Evolutionary conservation across 1,140 invertebrate genomes (phyloP).

Genomic region (Mylabris phalerata): DNA sequence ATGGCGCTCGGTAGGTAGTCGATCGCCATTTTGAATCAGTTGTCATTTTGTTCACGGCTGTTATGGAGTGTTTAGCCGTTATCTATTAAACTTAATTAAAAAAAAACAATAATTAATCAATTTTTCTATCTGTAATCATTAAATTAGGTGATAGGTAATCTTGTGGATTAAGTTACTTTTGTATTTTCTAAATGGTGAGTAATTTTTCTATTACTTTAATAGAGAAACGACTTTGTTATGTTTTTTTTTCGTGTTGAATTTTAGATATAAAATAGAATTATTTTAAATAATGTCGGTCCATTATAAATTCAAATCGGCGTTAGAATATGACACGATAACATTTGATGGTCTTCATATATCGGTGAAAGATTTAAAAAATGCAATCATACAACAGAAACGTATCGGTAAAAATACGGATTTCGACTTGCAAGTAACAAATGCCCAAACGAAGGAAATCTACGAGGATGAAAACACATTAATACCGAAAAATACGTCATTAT

Average conservation of each 20-base stretch:
- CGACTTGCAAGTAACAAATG: constrained; percentile 94
- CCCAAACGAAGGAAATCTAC: constrained; percentile 96
- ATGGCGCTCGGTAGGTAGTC: too few species aligned
- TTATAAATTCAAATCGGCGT: constrained; percentile 95
- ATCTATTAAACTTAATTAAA: too few species aligned
- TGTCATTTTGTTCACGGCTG: too few species aligned
- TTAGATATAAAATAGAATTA: background rate
- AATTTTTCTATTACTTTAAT: too few species aligned
- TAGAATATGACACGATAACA: constrained; percentile 91
- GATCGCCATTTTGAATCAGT: too few species aligned
- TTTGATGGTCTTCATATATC: constrained; percentile 97
- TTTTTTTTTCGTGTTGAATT: background rate
- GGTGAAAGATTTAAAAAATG: constrained; percentile 87
- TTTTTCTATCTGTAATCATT: too few species aligned
- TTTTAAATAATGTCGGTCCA: constrained; percentile 79
- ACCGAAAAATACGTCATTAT: constrained; percentile 95
- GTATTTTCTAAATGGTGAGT: too few species aligned
- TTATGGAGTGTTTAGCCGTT: too few species aligned
- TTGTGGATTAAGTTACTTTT: too few species aligned
- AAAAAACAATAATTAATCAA: too few species aligned
- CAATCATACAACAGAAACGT: constrained; percentile 91
- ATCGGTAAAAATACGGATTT: constrained; percentile 91
- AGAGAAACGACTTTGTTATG: too few species aligned
- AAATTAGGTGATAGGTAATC: too few species aligned
- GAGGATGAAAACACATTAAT: constrained; percentile 83